Percentiles rank a stretch among this genome's conserved stretches.
These are phyloP conservation scores for Mionectes macconnelli DNA, from an alignment of 2,113 vertebrate species.

Conservation along the genomic window DNA sequence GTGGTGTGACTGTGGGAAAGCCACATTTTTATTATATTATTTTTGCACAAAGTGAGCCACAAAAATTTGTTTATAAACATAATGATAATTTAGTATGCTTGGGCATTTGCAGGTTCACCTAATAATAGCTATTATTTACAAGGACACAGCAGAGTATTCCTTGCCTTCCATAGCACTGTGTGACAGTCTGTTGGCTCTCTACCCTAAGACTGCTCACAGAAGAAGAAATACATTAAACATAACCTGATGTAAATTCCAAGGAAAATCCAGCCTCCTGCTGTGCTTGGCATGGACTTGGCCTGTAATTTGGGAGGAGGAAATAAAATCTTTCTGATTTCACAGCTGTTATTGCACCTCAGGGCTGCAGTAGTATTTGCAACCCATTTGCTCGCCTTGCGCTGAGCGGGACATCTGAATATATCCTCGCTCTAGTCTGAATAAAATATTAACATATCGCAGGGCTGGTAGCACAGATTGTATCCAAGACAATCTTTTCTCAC, in stretches of 20 bases:
- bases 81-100: not conserved
- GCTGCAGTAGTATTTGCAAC: slow-evolving; percentile 19
- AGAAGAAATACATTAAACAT: slow-evolving; percentile 48
- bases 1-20: not conserved
- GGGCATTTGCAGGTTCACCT: not conserved
- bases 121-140: not conserved
- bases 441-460: slow-evolving; percentile 72
- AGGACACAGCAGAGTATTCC: not conserved
- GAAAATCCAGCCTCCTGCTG: not conserved
- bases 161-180: not conserved
- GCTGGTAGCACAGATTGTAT: slow-evolving; percentile 77
- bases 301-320: slow-evolving; percentile 22
- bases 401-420: slow-evolving; percentile 62
- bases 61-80: not conserved
- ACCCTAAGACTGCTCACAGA: not conserved
- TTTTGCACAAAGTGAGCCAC: not conserved
- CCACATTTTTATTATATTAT: not conserved
- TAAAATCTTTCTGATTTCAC: slow-evolving; percentile 10
- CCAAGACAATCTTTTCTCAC: slow-evolving; percentile 64
- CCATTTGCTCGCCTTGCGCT: not conserved
- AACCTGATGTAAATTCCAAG: slow-evolving; percentile 42
- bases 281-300: slow-evolving; percentile 24
- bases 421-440: slow-evolving; percentile 62
- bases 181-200: not conserved
- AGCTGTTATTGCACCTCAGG: slow-evolving; percentile 34